Conservation (phyloP, 2,888 invertebrate genomes). For the Polyommatus iphigenia region DNA sequence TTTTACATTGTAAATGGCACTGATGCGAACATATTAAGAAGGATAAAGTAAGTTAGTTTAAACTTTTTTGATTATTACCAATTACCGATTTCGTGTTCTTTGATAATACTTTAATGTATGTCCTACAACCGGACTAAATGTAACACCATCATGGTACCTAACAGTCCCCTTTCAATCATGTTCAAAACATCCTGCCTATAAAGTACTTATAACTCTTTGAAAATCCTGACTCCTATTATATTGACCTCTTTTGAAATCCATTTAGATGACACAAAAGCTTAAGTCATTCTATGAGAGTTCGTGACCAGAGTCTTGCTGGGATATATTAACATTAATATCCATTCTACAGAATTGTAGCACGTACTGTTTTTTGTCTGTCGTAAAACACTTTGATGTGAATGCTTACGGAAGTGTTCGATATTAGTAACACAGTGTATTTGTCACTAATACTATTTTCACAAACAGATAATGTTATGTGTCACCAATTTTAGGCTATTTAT, state of each 20-base stretch:
- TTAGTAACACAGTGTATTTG: slow-evolving; percentile 31
- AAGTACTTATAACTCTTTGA: neutral
- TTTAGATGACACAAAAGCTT: slow-evolving; percentile 37
- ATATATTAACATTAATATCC: slow-evolving; percentile 44
- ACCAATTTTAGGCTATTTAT: neutral
- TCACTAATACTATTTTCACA: neutral
- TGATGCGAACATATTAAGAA: neutral
- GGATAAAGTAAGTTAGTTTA: neutral
- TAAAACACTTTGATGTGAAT: slow-evolving; percentile 58
- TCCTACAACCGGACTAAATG: neutral
- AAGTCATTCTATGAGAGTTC: slow-evolving; percentile 40
- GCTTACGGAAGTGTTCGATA: slow-evolving; percentile 53
- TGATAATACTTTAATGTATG: neutral
- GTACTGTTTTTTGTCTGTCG: slow-evolving; percentile 52
- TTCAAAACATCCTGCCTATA: slow-evolving; percentile 8
- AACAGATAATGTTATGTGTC: neutral
- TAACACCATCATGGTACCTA: neutral
- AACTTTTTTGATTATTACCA: neutral
- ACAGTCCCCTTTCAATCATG: neutral
- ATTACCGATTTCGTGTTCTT: neutral
- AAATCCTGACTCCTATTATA: slow-evolving; percentile 23
- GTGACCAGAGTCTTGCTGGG: slow-evolving; percentile 42
- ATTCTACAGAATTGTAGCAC: slow-evolving; percentile 48
- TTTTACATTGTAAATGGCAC: too few species aligned
- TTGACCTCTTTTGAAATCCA: slow-evolving; percentile 38